Conservation (phyloP, 2,888 invertebrate species). For the Gasteruption jaculator region DNA sequence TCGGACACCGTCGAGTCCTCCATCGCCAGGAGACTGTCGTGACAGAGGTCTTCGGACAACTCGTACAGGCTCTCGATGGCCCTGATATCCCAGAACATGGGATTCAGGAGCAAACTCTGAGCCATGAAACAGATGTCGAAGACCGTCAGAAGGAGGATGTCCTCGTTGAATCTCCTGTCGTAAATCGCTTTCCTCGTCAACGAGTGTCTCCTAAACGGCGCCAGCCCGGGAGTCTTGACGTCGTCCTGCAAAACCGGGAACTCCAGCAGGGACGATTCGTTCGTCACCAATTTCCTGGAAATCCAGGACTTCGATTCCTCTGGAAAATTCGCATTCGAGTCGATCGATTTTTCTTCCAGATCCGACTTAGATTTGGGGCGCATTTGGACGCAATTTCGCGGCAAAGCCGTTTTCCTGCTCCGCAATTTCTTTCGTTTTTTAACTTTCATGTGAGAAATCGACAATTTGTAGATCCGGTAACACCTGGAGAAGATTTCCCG, state of each 20-base stretch:
- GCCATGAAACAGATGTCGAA: conserved; percentile 45
- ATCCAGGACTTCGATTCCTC: too few relatives aligned
- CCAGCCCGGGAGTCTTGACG: conserved; percentile 31
- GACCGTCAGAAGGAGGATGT: conserved; percentile 29
- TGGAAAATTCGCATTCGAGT: too few relatives aligned
- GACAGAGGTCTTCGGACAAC: conserved; percentile 33
- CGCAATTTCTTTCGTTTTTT: conserved; percentile 22
- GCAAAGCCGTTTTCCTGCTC: too few relatives aligned
- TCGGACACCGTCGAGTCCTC: conserved; percentile 34
- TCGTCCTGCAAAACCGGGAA: conserved; percentile 38
- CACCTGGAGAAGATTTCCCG: conserved; percentile 23
- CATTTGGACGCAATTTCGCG: too few relatives aligned
- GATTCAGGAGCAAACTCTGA: conserved; percentile 45
- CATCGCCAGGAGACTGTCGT: conserved; percentile 34
- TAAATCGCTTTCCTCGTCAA: conserved; percentile 23
- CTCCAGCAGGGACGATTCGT: conserved; percentile 38
- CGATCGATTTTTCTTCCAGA: too few relatives aligned
- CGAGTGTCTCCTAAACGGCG: conserved; percentile 30
- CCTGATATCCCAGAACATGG: conserved; percentile 36
- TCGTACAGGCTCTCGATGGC: conserved; percentile 39
- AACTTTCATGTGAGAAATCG: conserved; percentile 36
- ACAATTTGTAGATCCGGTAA: conserved; percentile 37
- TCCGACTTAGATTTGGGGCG: too few relatives aligned
- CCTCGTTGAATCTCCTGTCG: conserved; percentile 33
- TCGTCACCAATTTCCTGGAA: background rate